Evolutionary conservation across 1,140 invertebrate genomes (phyloP), one percentile per base, ranked within the genome.

Genomic region (Ylistrum balloti): DNA sequence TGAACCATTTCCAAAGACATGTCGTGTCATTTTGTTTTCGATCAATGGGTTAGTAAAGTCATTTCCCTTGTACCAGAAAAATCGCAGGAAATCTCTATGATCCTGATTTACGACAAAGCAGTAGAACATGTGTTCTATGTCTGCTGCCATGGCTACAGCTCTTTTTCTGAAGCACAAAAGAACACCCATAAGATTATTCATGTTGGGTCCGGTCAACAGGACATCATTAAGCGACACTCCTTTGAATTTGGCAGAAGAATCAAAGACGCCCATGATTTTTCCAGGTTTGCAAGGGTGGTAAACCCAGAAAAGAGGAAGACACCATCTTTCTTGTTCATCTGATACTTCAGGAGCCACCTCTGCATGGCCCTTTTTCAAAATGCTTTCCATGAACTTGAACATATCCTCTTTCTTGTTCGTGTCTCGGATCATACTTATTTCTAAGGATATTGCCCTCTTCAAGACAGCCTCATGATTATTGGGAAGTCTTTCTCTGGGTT

Each of bases 151-250:
- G 17, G 93, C 92, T 15, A 93, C 86, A n/a, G 15, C 7, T 3
- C 86, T 48, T 33, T 85, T 3, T 10, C 93, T 86, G 56, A 94
- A 94, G 0, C 91, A 38, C 0, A 92, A 20, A 0, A 94, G 89
- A 7, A 92, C 89, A 2, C 86, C 91, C 0, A 91, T 15, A 28
- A 93, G 33, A 41, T 41, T 91, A 74, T 41, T 94, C 92, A 96
- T 96, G 87, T 94, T 94, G 13, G 96, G 95, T 0, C 94, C 94
- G 0, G 87, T 35, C 0, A 91, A 45, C 20, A 94, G 85, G 1
- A 38, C 35, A n/a, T 9, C 9, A n/a, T 86, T 86, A 0, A 86
- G 35, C 2, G 86, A 86, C 2, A 34, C 5, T 34, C 87, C 32
- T n/a, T 45, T 28, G 22, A n/a, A 88, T 45, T n/a, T 88, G 0